phyloP scores from a whole-genome alignment of 1,140 invertebrate genomes.

The Rhizoglyphus robini region DNA sequence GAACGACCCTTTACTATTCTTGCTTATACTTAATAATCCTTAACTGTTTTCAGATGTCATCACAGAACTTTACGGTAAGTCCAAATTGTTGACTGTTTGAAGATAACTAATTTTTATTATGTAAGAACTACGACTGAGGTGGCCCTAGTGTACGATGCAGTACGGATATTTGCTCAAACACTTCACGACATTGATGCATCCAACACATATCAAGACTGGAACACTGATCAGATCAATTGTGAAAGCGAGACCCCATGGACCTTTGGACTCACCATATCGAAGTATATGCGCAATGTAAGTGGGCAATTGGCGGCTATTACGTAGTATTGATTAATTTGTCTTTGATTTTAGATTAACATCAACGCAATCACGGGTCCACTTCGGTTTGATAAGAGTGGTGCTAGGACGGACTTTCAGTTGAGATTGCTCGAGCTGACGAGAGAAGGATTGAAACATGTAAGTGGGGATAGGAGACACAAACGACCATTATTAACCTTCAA shows the following conservation, averaged over 20 bases:
- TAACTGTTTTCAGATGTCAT: too few relatives aligned
- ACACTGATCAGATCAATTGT: conserved; percentile 69
- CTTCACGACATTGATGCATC: conserved; percentile 53
- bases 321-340: conserved; percentile 15
- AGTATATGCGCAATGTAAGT: conserved; percentile 95
- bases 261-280: conserved; percentile 83
- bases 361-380: conserved; percentile 79
- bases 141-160: conserved; percentile 87
- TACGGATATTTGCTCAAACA: conserved; percentile 81
- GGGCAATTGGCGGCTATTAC: background rate
- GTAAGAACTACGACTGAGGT: conserved; percentile 55
- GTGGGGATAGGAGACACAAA: too few relatives aligned
- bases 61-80: conserved; percentile 22
- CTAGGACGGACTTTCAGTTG: conserved; percentile 72
- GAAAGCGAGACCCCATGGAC: conserved; percentile 81
- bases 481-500: background rate
- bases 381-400: conserved; percentile 85
- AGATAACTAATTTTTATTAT: background rate
- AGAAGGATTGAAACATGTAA: conserved; percentile 30
- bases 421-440: conserved; percentile 75
- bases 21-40: background rate
- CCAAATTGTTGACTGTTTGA: background rate
- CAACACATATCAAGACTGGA: conserved; percentile 26
- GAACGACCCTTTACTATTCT: too few relatives aligned
- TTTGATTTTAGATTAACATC: conserved; percentile 64